Evolutionary conservation across 2,888 invertebrate species (phyloP).

Genomic region (Athalia cordata): DNA sequence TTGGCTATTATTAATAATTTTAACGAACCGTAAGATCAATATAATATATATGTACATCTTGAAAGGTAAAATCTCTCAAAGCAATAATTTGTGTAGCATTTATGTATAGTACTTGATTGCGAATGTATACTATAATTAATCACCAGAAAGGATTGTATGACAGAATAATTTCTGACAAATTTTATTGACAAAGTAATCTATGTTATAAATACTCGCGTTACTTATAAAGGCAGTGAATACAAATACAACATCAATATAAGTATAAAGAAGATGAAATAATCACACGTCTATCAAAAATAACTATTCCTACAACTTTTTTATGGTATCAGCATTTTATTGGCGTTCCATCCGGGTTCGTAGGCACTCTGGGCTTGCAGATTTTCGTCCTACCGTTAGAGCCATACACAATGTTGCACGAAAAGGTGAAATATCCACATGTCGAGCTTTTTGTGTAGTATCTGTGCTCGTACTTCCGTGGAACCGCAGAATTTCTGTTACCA

Average conservation of each 20-base stretch:
- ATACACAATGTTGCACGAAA: slow-evolving; percentile 87
- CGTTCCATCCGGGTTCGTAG: slow-evolving; percentile 84
- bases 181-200: slow-evolving; percentile 13
- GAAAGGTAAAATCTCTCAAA: slow-evolving; percentile 3
- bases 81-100: slow-evolving; percentile 32
- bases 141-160: neutral
- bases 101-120: slow-evolving; percentile 30
- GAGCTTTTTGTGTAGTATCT: slow-evolving; percentile 91
- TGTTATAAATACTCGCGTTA: slow-evolving; percentile 32
- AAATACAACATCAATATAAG: slow-evolving; percentile 19
- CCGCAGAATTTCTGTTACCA: slow-evolving; percentile 76
- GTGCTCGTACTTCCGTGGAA: slow-evolving; percentile 75
- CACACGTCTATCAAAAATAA: slow-evolving; percentile 25
- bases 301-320: slow-evolving; percentile 47
- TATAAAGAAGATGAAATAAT: slow-evolving; percentile 1
- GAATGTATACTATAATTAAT: slow-evolving; percentile 17
- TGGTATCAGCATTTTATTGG: slow-evolving; percentile 77
- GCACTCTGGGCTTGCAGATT: slow-evolving; percentile 87
- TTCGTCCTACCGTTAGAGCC: slow-evolving; percentile 86
- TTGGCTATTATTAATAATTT: slow-evolving; percentile 35
- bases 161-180: neutral
- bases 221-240: slow-evolving; percentile 31
- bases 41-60: neutral
- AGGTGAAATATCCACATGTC: slow-evolving; percentile 91
- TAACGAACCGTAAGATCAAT: slow-evolving; percentile 24